Percentiles rank a stretch among this genome's conserved stretches.
phyloP scores from a whole-genome alignment of 2,797 vertebrate species.

The Myotis daubentonii region DNA sequence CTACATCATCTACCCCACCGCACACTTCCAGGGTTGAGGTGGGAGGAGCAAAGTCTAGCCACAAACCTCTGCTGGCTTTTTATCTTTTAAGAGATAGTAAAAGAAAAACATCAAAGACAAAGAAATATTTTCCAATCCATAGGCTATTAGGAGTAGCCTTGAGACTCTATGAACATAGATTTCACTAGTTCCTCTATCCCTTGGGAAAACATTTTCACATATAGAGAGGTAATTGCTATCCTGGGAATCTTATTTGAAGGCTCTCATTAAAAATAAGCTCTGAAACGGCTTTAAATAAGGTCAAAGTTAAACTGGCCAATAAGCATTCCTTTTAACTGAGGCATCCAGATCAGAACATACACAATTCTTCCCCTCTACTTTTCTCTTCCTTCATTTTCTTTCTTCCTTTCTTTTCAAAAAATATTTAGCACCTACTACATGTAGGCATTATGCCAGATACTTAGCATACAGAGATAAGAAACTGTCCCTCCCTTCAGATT shows the following conservation, averaged over 20 bases:
- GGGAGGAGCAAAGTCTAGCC: neutral
- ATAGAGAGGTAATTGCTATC: neutral
- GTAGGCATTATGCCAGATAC: neutral
- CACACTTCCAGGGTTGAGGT: neutral
- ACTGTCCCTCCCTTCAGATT: neutral
- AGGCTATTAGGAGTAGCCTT: constrained; percentile 41
- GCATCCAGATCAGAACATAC: constrained; percentile 23
- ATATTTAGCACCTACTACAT: neutral
- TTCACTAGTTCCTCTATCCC: constrained; percentile 19
- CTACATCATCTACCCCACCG: neutral
- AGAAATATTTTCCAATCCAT: constrained; percentile 44
- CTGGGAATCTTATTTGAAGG: constrained; percentile 15
- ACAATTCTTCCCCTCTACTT: neutral
- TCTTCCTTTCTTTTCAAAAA: constrained; percentile 17
- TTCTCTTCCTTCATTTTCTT: neutral
- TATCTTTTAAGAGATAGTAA: constrained; percentile 49
- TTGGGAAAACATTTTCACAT: constrained; percentile 54
- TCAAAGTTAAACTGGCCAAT: constrained; percentile 50
- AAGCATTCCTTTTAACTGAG: constrained; percentile 47
- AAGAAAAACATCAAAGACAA: constrained; percentile 50
- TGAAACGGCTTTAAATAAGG: constrained; percentile 29
- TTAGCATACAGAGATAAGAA: neutral
- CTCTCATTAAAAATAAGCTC: constrained; percentile 5
- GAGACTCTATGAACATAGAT: constrained; percentile 45
- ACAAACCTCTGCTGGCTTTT: constrained; percentile 12